Conservation (phyloP, 2,888 invertebrate species). For the Chrysodeixis includens region DNA sequence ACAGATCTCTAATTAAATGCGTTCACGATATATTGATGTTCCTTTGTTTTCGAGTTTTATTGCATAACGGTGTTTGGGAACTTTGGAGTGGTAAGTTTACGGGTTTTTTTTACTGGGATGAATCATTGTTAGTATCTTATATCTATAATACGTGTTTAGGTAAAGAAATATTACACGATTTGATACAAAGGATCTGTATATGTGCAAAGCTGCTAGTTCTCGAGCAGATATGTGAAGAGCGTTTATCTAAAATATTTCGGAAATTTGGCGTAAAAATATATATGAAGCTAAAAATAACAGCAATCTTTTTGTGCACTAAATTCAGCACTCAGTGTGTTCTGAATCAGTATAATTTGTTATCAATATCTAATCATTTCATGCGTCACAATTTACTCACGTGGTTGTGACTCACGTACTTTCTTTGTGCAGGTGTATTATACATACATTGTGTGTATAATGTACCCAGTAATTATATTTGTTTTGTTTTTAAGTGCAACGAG, state of each 20-base stretch:
- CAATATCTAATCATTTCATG: constrained; percentile 1
- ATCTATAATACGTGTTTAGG: no score
- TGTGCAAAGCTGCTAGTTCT: no score
- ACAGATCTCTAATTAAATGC: constrained; percentile 62
- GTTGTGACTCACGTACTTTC: not conserved
- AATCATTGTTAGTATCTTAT: no score
- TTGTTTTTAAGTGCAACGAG: no score
- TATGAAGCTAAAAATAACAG: no score
- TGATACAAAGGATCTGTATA: no score
- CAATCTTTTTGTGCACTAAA: not conserved
- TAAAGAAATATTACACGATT: no score
- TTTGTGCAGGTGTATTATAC: not conserved
- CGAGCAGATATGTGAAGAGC: no score
- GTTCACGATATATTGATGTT: constrained; percentile 40
- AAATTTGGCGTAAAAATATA: no score
- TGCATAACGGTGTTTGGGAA: not conserved
- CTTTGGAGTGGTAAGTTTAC: not conserved
- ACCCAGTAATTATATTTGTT: no score
- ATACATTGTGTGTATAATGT: no score
- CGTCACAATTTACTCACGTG: not conserved
- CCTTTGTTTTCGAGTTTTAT: constrained; percentile 1
- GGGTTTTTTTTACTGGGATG: not conserved
- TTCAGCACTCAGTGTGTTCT: not conserved
- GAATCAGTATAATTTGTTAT: not conserved
- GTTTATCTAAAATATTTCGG: no score